phyloP scores from a whole-genome alignment of 2,113 vertebrate genomes.

The Chunga burmeisteri region DNA sequence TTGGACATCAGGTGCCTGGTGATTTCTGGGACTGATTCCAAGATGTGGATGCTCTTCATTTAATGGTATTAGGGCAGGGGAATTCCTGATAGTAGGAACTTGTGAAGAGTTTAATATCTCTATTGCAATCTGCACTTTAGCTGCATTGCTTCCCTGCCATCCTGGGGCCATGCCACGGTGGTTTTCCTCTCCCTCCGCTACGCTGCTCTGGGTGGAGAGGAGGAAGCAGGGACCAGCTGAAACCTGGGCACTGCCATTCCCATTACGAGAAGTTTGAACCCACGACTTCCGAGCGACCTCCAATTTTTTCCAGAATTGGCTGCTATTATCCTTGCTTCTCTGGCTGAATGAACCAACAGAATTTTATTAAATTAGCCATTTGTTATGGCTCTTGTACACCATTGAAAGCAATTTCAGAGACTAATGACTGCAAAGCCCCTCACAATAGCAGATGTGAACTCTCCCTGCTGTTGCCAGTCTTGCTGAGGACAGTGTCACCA shows the following conservation, averaged over 20 bases:
- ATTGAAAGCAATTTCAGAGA: conserved; percentile 26
- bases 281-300: not conserved
- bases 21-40: not conserved
- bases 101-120: not conserved
- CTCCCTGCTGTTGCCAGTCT: not conserved
- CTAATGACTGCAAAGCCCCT: conserved; percentile 9
- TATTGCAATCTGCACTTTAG: not conserved
- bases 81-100: not conserved
- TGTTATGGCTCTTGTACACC: conserved; percentile 21
- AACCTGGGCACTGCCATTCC: not conserved
- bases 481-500: not conserved
- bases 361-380: conserved; percentile 54
- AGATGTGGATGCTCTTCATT: not conserved
- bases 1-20: not conserved
- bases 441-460: conserved; percentile 12
- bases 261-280: not conserved
- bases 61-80: no score
- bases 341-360: conserved; percentile 10
- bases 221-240: not conserved
- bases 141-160: not conserved
- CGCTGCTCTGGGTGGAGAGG: not conserved
- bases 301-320: not conserved
- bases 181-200: not conserved
- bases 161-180: not conserved
- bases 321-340: conserved; percentile 19